Evolutionary conservation across 1,140 invertebrate genomes (phyloP), one percentile per base, ranked within the genome.

Genomic region (Ericerus pela): DNA sequence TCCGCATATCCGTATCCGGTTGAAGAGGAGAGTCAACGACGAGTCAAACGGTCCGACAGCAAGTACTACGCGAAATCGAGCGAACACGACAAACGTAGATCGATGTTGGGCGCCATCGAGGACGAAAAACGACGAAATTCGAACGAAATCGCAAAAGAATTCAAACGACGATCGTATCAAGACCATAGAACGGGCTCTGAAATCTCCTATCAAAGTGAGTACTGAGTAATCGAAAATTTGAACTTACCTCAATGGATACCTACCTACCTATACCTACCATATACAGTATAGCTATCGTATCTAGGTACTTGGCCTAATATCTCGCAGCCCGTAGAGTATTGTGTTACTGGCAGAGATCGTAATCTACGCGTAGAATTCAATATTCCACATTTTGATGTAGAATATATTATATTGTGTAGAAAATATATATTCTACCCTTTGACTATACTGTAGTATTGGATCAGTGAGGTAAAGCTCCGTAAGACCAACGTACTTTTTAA

Each of bases 181-280:
- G 68, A 70, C 26, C 58, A 61, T 20, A 18, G 41, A 47, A 47
- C 41, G 20, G 41, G 10, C 30, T 43, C 20, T 29, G 51, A 38
- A 58, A 54, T 26, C 16, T 27, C n/a, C 51, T 52, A 28, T 18
- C 36, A 18, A 29, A 43, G 37, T 58, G 28, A 16, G 29, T 18
- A 24, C 11, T 24, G 29, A 29, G 43, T 5, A 77, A 77, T 53
- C 72, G 74, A 53, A 75, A 78, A 52, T 62, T 77, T 12, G 68
- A 73, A 3, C 74, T 76, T 12, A 68, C 71, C 56, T 74, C 76
- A 57, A 65, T 75, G 63, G 76, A 73, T 58, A 73, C 75, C 2
- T 73, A 74, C 2, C 62, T 77, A 27, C 76, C 77, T n/a, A n/a
- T n/a, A n/a, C n/a, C n/a, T n/a, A n/a, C n/a, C n/a, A n/a, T n/a